phyloP scores from a whole-genome alignment of 2,888 invertebrate genomes.

The Caenorhabditis panamensis region DNA sequence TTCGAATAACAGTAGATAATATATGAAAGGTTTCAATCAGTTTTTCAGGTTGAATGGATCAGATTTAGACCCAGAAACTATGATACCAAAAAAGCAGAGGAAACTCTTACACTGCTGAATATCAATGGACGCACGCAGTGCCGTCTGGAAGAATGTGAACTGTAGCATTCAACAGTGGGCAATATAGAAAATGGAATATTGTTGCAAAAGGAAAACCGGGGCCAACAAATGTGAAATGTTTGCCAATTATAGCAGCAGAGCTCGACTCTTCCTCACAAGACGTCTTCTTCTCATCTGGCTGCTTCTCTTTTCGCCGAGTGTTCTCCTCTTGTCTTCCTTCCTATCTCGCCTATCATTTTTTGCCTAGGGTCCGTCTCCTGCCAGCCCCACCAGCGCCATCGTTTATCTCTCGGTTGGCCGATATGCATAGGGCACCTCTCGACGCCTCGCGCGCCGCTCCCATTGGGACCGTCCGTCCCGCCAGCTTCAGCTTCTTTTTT shows the following conservation, averaged over 20 bases:
- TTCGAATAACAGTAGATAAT: no score
- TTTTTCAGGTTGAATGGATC: no score
- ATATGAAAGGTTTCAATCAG: no score
- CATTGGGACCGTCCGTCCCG: background rate
- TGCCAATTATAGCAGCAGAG: conserved; percentile 5
- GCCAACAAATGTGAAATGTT: background rate
- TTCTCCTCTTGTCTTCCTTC: background rate
- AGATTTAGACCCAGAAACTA: no score
- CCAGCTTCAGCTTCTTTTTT: background rate
- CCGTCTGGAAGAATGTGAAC: conserved; percentile 57
- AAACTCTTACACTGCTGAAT: conserved; percentile 48
- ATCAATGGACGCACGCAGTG: conserved; percentile 50
- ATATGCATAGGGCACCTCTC: conserved; percentile 54
- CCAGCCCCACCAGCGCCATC: background rate
- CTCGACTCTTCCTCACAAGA: background rate
- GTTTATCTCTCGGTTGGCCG: conserved; percentile 23
- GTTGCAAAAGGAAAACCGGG: background rate
- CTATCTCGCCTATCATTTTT: background rate
- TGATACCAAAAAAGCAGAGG: no score
- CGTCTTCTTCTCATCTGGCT: background rate
- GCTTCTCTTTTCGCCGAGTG: no score
- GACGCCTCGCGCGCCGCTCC: conserved; percentile 15
- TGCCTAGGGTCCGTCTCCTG: background rate
- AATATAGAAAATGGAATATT: background rate
- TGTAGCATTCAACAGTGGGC: conserved; percentile 56